Conservation (phyloP, 1,140 invertebrate genomes). For the Aphis gossypii region DNA sequence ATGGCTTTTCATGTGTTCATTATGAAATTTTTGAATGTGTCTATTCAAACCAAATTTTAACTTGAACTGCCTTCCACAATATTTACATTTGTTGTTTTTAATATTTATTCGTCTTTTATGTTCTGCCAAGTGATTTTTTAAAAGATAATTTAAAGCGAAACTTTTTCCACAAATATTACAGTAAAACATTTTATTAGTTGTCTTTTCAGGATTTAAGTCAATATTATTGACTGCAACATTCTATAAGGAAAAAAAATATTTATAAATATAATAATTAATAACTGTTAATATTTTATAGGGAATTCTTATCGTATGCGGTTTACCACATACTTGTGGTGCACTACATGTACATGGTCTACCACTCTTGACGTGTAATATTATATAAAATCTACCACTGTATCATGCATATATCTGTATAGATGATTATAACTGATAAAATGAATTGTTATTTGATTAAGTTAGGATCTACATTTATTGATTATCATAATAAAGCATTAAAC, state of each 20-base stretch:
- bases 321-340: background rate
- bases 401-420: too few relatives aligned
- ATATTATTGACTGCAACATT: background rate
- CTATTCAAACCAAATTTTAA: slow-evolving; percentile 15
- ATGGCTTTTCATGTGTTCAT: background rate
- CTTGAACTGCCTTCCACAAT: slow-evolving; percentile 8
- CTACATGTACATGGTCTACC: background rate
- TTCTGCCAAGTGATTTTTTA: background rate
- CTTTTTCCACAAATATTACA: slow-evolving; percentile 12
- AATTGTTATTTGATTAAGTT: too few relatives aligned
- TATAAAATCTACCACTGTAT: too few relatives aligned
- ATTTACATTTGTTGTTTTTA: background rate
- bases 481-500: too few relatives aligned
- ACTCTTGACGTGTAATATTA: background rate
- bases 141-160: background rate
- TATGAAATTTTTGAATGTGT: slow-evolving; percentile 5
- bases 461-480: too few relatives aligned
- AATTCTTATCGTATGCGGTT: background rate
- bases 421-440: too few relatives aligned
- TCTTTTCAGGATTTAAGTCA: background rate
- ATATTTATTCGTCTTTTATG: background rate
- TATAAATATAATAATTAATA: background rate
- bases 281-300: background rate
- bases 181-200: background rate
- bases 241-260: background rate